Percentiles rank a stretch among this genome's conserved stretches.
These are phyloP conservation scores for Rotaria magnacalcarata DNA, from an alignment of 2,888 invertebrate genomes.

Conservation along the genomic window DNA sequence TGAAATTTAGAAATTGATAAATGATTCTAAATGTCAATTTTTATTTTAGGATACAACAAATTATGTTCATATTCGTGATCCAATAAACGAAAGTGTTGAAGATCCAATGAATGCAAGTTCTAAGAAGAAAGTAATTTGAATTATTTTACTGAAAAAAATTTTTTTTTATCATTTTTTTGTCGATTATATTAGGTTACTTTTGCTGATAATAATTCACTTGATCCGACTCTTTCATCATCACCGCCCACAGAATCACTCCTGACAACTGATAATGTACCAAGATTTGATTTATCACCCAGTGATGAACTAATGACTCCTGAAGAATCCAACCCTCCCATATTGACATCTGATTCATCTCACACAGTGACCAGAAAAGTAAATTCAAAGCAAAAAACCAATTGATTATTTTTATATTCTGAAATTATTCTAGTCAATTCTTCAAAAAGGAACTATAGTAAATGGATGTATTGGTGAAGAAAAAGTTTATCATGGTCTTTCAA, in stretches of 20 bases:
- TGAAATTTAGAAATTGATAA: too few species aligned
- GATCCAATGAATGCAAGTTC: constrained; percentile 6
- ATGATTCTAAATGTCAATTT: neutral
- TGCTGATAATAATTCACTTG: neutral
- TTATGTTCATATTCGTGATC: neutral
- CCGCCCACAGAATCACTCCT: neutral
- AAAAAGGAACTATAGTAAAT: neutral
- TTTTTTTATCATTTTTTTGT: too few species aligned
- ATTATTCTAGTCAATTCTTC: neutral
- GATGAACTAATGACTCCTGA: neutral
- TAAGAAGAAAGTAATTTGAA: constrained; percentile 11
- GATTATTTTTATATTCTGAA: neutral
- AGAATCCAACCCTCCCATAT: neutral
- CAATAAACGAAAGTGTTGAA: neutral
- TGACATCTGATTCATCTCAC: neutral
- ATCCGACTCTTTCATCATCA: neutral
- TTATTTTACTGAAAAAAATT: neutral
- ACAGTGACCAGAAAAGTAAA: neutral
- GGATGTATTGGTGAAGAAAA: neutral
- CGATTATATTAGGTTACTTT: neutral
- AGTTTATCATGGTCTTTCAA: constrained; percentile 11
- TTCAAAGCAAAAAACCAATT: neutral
- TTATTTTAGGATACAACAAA: neutral
- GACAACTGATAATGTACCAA: neutral
- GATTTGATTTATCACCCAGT: neutral